phyloP scores from a whole-genome alignment of 1,140 invertebrate species.

The Atta cephalotes region DNA sequence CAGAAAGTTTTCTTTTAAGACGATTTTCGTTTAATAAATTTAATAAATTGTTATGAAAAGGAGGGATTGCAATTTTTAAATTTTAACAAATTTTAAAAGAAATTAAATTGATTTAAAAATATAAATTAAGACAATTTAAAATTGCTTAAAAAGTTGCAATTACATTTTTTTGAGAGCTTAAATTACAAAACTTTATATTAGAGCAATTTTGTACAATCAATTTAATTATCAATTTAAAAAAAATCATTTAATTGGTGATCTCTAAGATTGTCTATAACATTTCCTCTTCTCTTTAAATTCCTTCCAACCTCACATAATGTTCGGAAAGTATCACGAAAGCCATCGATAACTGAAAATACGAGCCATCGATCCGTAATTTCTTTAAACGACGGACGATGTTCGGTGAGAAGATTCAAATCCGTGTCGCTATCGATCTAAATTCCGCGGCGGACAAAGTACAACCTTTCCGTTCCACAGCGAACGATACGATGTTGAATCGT shows the following conservation, averaged over 20 bases:
- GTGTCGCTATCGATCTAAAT: constrained; percentile 60
- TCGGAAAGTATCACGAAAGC: constrained; percentile 16
- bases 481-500: constrained; percentile 58
- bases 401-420: constrained; percentile 44
- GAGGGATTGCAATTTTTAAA: neutral
- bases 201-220: neutral
- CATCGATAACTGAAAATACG: constrained; percentile 27
- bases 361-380: constrained; percentile 39
- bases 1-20: neutral
- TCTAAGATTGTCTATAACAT: neutral
- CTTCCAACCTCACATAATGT: neutral
- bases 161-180: constrained; percentile 1
- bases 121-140: neutral
- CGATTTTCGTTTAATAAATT: neutral
- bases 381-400: constrained; percentile 50
- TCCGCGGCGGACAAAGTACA: constrained; percentile 54
- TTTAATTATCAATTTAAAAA: neutral
- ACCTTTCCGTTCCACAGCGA: constrained; percentile 9
- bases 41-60: neutral
- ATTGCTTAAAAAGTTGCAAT: neutral
- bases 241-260: neutral
- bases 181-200: neutral
- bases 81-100: neutral
- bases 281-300: neutral
- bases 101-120: neutral